Percentiles rank a stretch among this genome's conserved stretches.
phyloP scores from a whole-genome alignment of 2,888 invertebrate species.

The Drosophila lutescens region DNA sequence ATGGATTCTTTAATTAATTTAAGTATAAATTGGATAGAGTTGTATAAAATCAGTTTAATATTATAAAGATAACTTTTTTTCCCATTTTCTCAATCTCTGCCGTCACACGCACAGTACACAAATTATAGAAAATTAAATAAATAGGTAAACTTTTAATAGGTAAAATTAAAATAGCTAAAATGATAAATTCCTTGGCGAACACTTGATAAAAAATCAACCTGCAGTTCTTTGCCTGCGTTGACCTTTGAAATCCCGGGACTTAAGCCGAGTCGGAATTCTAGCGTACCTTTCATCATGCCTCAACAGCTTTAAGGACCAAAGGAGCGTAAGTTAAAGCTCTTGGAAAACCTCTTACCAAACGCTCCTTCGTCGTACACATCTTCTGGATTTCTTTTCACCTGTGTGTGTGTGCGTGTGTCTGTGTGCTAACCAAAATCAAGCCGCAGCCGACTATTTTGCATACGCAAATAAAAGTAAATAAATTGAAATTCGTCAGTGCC shows the following conservation, averaged over 20 bases:
- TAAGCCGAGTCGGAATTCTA: neutral
- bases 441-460: constrained; percentile 68
- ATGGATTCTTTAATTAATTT: neutral
- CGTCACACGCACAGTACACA: too few relatives aligned
- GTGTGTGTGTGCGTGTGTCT: constrained; percentile 7
- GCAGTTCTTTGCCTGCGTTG: neutral
- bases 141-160: too few relatives aligned
- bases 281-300: neutral
- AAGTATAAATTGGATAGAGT: too few relatives aligned
- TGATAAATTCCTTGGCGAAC: neutral
- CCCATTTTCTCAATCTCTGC: too few relatives aligned
- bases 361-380: neutral
- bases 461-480: constrained; percentile 77
- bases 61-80: too few relatives aligned
- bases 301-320: constrained; percentile 5
- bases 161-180: too few relatives aligned
- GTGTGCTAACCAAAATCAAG: constrained; percentile 68
- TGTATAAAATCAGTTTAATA: too few relatives aligned
- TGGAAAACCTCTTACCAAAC: neutral
- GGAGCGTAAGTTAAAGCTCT: constrained; percentile 8
- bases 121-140: too few relatives aligned
- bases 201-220: neutral
- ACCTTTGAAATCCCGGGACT: neutral
- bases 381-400: neutral
- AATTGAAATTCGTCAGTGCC: constrained; percentile 68